Conservation (phyloP, 2,797 vertebrate genomes). For the Hippopotamyrus pictus region DNA sequence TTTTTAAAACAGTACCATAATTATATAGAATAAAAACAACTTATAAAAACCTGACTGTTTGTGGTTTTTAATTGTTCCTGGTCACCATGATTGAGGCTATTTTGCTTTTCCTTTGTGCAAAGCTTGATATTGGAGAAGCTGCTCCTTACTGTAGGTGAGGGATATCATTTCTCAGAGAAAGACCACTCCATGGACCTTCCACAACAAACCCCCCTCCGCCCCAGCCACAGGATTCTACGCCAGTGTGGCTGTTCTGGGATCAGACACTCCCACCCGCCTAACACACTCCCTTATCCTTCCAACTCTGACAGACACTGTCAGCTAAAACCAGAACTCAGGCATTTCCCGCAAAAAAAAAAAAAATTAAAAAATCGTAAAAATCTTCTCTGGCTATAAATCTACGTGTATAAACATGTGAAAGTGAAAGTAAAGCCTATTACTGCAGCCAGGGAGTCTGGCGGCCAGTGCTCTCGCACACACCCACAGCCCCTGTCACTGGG, state of each 20-base stretch:
- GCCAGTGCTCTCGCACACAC: neutral
- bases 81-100: neutral
- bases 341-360: neutral
- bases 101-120: neutral
- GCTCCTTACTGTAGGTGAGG: neutral
- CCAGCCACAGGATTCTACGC: neutral
- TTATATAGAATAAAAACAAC: neutral
- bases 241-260: neutral
- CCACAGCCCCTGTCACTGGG: neutral
- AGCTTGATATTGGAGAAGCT: neutral
- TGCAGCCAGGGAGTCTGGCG: neutral
- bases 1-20: neutral
- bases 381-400: neutral
- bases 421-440: neutral
- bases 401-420: neutral
- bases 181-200: neutral
- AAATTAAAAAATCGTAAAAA: neutral
- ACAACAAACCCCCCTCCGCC: neutral
- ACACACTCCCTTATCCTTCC: neutral
- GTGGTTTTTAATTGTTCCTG: neutral
- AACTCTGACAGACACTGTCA: neutral
- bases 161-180: neutral
- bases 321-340: neutral
- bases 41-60: neutral
- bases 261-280: neutral